phyloP scores from a whole-genome alignment of 2,797 vertebrate genomes.

The Psittacula derbiana region DNA sequence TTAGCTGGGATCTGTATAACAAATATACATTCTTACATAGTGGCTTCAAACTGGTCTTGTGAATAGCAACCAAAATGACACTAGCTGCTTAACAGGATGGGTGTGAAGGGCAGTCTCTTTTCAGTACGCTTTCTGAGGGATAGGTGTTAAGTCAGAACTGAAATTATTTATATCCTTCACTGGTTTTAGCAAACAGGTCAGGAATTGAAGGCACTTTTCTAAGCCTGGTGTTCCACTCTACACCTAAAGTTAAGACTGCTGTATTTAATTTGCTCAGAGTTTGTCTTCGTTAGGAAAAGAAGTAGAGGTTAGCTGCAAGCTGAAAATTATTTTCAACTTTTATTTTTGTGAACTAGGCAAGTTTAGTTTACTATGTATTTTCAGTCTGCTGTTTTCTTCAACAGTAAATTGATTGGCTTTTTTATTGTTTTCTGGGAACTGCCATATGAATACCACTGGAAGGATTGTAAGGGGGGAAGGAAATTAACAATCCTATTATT shows the following conservation, averaged over 20 bases:
- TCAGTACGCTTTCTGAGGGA: neutral
- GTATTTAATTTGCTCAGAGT: neutral
- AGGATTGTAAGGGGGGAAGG: neutral
- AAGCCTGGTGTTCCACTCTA: neutral
- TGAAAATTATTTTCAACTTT: slow-evolving; percentile 1
- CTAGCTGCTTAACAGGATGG: neutral
- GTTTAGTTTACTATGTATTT: neutral
- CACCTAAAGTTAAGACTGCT: neutral
- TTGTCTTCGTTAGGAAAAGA: neutral
- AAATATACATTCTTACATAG: neutral
- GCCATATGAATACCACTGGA: slow-evolving; percentile 13
- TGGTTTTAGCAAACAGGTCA: slow-evolving; percentile 32
- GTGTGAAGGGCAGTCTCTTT: slow-evolving; percentile 19
- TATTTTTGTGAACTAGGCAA: neutral
- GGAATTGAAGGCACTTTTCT: neutral
- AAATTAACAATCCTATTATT: slow-evolving; percentile 33
- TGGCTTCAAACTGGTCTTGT: neutral
- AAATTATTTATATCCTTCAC: neutral
- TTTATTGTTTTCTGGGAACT: slow-evolving; percentile 15
- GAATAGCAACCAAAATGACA: neutral
- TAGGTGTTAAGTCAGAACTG: slow-evolving; percentile 1
- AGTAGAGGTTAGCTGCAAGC: neutral
- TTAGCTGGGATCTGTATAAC: neutral
- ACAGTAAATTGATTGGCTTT: slow-evolving; percentile 23
- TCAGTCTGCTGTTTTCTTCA: neutral